Base-by-base conservation (phyloP, 2,888 invertebrate genomes). In the Physocephala rufipes region DNA sequence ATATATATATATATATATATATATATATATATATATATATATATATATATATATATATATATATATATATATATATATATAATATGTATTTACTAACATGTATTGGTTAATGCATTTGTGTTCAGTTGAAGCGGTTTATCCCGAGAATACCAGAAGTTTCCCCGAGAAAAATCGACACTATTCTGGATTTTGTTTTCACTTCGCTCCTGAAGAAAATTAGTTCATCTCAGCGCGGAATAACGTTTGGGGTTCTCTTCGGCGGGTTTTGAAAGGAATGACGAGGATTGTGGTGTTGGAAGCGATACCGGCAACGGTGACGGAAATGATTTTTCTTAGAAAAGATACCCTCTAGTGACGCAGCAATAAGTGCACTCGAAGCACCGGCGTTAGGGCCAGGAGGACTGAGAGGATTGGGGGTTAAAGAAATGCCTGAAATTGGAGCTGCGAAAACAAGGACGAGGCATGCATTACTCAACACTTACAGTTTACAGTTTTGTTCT, bases 81-180 rank as follows among this genome's bases (percentile, higher is more conserved):
- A 67, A 19, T 47, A 12, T 15, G 63, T 21, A 30, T 63, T 63
- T 36, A 21, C 21, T 16, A 24, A 65, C 65, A 65, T 21, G 28
- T 47, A 9, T 19, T 19, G 19, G 24, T 65, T n/a, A 15, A n/a
- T n/a, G 49, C 36, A 67, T 58, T 45, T 43, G 24, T 24, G 45
- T 15, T 21, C 53, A 55, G 58, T 58, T 58, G 43, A n/a, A 55
- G 58, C 67, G 45, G 55, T 67, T 67, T 58, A 58, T 28, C 58
- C 45, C 26, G 59, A 67, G 59, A 67, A 58, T 45, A 58, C 62
- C 30, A 64, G 64, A 64, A 63, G 36, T 53, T 47, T 67, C 7
- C 43, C 49, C 16, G n/a, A n/a, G n/a, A n/a, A n/a, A 24, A 16
- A 12, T 62, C 24, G 19, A 19, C 43, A 9, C 43, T 9, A 62